phyloP scores from a whole-genome alignment of 2,888 invertebrate species.

The Caenorhabditis japonica region DNA sequence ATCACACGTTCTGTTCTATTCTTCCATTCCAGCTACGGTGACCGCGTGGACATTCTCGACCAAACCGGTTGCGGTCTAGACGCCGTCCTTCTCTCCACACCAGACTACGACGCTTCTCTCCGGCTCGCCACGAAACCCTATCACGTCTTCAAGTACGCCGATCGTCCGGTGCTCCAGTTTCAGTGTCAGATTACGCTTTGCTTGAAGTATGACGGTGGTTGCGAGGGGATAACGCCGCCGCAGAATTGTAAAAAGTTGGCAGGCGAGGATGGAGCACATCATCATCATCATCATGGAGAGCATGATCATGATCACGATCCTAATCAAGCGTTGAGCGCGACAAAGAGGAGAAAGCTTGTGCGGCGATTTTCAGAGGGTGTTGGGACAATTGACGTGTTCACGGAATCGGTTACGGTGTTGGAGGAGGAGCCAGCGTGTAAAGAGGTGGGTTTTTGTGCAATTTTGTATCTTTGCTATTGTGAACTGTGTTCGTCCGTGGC shows the following conservation, averaged over 20 bases:
- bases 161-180: conserved; percentile 75
- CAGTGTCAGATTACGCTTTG: conserved; percentile 77
- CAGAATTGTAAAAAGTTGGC: conserved; percentile 69
- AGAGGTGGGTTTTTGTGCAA: conserved; percentile 9
- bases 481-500: too few species aligned
- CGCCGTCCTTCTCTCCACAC: conserved; percentile 74
- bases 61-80: conserved; percentile 74
- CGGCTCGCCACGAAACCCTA: conserved; percentile 75
- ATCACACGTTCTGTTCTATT: too few species aligned
- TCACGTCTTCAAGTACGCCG: conserved; percentile 77
- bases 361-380: conserved; percentile 48
- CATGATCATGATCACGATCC: conserved; percentile 2
- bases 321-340: too few species aligned
- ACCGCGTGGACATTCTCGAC: conserved; percentile 74
- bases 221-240: conserved; percentile 75
- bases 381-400: conserved; percentile 75
- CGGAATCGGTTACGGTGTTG: conserved; percentile 68
- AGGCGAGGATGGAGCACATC: conserved; percentile 56
- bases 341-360: conserved; percentile 38
- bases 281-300: conserved; percentile 61
- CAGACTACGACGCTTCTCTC: conserved; percentile 72
- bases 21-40: conserved; percentile 65
- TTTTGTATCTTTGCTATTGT: too few species aligned
- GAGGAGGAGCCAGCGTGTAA: conserved; percentile 54
- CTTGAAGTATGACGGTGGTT: conserved; percentile 76